Base-by-base conservation (phyloP, 2,797 vertebrate species). In the Etheostoma nigrum region DNA sequence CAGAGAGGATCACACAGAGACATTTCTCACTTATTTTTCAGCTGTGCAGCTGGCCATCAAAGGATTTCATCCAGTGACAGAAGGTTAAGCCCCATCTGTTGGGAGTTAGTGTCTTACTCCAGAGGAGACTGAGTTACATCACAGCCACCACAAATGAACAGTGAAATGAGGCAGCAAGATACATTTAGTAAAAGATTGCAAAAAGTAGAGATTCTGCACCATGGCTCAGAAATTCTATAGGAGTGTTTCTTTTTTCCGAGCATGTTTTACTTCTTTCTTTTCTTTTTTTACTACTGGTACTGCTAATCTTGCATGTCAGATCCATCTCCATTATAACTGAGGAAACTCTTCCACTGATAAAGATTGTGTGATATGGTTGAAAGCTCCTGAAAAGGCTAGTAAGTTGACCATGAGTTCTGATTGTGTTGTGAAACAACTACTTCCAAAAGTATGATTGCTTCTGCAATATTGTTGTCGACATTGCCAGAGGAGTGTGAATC, bases 71-170 rank as follows among this genome's bases (percentile, higher is more conserved):
- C 49, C 72, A 49, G 80, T 65, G 62, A 76, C 69, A 71, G 51
- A 64, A 75, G 76, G 82, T 88, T 88, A 85, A 90, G 57, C 80
- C 66, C 88, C 84, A 89, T 92, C 89, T 92, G 89, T 68, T 72
- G 55, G 55, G 74, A 77, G 81, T 82, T 75, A 60, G 42, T 65
- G 48, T 72, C 65, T 77, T 33, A 67, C 60, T 82, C 62, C 44
- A 63, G 54, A 76, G 59, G 74, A 66, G 68, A 65, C 21, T 11
- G 54, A 65, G 82, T 77, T 65, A 57, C 70, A 80, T 87, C 67
- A 72, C 68, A 76, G 65, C 33, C 25, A 54, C 13, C 19, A 72
- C 67, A 76, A 73, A 66, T 42, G 2, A 76, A 42, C 66, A 49
- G 54, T 36, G 52, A 80, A 74, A 67, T 23, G 16, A 78, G 44